These are phyloP conservation scores for Stictocephala bisonia DNA, from an alignment of 2,888 invertebrate species.

Conservation along the genomic window DNA sequence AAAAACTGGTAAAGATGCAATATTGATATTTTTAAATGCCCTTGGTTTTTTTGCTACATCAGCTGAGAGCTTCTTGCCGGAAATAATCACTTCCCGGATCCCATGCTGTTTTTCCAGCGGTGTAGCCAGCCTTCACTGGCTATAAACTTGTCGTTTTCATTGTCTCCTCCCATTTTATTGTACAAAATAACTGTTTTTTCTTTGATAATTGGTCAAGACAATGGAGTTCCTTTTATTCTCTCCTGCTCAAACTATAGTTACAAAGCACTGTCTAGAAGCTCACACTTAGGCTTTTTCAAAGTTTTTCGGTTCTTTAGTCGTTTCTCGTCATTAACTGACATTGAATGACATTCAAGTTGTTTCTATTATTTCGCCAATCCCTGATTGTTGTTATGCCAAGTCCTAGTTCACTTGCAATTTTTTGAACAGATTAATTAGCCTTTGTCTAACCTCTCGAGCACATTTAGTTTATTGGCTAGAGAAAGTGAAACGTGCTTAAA, in stretches of 20 bases:
- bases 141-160: no score
- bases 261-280: slow-evolving; percentile 48
- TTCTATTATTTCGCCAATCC: no score
- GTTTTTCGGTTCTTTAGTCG: no score
- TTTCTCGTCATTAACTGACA: no score
- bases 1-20: no score
- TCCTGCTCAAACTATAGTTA: slow-evolving; percentile 51
- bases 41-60: no score
- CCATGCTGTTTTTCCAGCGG: slow-evolving; percentile 50
- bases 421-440: no score
- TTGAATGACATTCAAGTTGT: no score
- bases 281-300: slow-evolving; percentile 46
- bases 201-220: slow-evolving; percentile 50
- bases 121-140: slow-evolving; percentile 52
- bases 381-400: no score
- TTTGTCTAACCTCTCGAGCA: background rate
- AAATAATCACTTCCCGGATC: slow-evolving; percentile 46
- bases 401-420: no score
- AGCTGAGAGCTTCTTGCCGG: slow-evolving; percentile 52
- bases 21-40: no score
- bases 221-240: slow-evolving; percentile 49
- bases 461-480: background rate
- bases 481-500: no score
- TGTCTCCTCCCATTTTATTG: slow-evolving; percentile 46
- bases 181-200: slow-evolving; percentile 50